Percentiles rank a stretch among this genome's conserved stretches.
Evolutionary conservation across 2,113 vertebrate species (phyloP).

Genomic region (Microtus richardsoni): DNA sequence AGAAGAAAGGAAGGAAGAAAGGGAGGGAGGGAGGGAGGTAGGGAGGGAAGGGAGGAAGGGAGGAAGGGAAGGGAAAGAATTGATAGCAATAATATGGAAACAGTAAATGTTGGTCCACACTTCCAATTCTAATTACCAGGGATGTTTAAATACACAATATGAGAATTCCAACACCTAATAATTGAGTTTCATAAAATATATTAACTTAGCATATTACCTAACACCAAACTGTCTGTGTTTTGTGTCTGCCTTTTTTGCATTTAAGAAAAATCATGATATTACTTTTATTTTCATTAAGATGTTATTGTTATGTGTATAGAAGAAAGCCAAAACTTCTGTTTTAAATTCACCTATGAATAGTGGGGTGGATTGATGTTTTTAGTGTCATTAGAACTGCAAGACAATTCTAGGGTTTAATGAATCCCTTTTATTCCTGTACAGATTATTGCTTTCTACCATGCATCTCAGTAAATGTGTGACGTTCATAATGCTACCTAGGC

Average conservation of each 20-base stretch:
- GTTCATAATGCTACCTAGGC: not conserved
- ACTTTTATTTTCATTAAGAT: not conserved
- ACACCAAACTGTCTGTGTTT: not conserved
- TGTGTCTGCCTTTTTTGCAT: not conserved
- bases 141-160: not conserved
- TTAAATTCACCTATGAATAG: not conserved
- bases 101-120: not conserved
- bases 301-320: not conserved
- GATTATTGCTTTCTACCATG: not conserved
- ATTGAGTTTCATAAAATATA: not conserved
- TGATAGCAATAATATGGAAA: not conserved
- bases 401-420: not conserved
- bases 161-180: not conserved
- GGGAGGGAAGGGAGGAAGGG: rapidly evolving
- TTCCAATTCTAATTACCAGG: not conserved
- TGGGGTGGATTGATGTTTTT: not conserved
- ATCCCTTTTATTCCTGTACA: not conserved
- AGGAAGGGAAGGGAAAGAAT: too few species aligned
- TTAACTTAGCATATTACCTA: not conserved
- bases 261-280: not conserved
- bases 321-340: not conserved
- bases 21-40: rapidly evolving
- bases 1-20: not conserved
- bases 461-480: not conserved
- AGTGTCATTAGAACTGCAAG: not conserved